Evolutionary conservation across 2,113 vertebrate species (phyloP), one percentile per base, ranked within the genome.

Genomic region (Upupa epops): DNA sequence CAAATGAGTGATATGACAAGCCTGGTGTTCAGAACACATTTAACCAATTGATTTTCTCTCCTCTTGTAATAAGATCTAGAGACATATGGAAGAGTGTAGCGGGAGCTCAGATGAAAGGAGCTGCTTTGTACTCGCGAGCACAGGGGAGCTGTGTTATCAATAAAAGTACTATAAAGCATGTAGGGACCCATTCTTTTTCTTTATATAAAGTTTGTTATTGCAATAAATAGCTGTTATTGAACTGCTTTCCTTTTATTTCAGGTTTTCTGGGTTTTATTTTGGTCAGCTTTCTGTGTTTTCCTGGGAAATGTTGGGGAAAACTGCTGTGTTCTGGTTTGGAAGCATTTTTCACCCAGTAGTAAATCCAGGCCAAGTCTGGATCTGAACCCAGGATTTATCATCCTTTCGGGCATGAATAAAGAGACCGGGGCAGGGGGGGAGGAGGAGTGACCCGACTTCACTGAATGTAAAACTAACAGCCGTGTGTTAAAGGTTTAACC

Each of bases 1-100:
- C 97, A 98, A 98, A 99, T 99, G 99, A 99, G 97, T 98, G 98
- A 99, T 99, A 99, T 99, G 99, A 99, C 99, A 98, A 98, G 98
- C 88, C 95, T 96, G 96, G 97, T 98, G 98, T 98, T 98, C 98
- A 98, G 97, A 98, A 98, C 98, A 98, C 97, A 98, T 98, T 98
- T 98, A 98, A 98, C 96, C 97, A 98, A 99, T 99, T 99, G 99
- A 99, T 99, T 99, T 99, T 98, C 98, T 98, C 98, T 99, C 98
- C 93, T 96, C 96, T 97, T 97, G 97, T 99, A 99, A 99, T 99
- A 99, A 98, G 98, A 98, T 98, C 98, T 97, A 96, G 98, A 98
- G 98, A 99, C 98, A 95, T 98, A 99, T 99, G 98, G 98, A 97
- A 97, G 96, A 86, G 80, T 4, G 74, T 97, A 96, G 94, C 88